Evolutionary conservation across 2,888 invertebrate species (phyloP).

Genomic region (Sphinx pinastri): DNA sequence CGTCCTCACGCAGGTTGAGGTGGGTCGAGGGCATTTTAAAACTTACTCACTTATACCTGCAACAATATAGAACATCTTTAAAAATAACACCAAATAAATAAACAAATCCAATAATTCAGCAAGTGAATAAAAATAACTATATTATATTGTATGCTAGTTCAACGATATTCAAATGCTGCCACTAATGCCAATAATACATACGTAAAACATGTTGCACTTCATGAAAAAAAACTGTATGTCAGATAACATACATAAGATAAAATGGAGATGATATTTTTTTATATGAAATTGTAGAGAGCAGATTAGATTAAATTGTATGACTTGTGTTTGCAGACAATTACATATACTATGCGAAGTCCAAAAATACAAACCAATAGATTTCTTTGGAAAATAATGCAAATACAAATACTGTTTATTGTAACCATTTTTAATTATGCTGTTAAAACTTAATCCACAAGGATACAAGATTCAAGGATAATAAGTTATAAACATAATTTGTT

Average conservation of each 20-base stretch:
- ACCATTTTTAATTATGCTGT: too few relatives aligned
- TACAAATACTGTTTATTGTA: too few relatives aligned
- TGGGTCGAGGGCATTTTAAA: slow-evolving; percentile 90
- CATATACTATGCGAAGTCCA: neutral
- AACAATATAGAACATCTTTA: slow-evolving; percentile 47
- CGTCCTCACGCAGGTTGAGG: slow-evolving; percentile 93
- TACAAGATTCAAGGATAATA: too few relatives aligned
- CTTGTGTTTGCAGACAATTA: neutral
- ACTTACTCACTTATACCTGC: slow-evolving; percentile 46
- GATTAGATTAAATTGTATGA: slow-evolving; percentile 15
- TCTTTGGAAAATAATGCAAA: too few relatives aligned
- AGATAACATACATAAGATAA: slow-evolving; percentile 1
- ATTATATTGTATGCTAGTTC: too few relatives aligned
- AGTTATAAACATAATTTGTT: too few relatives aligned
- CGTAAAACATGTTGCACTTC: too few relatives aligned
- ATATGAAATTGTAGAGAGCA: neutral
- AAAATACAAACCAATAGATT: neutral
- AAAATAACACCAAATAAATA: neutral
- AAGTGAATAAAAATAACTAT: neutral
- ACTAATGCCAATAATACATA: too few relatives aligned
- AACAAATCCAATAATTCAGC: neutral
- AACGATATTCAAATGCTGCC: too few relatives aligned
- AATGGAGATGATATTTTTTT: slow-evolving; percentile 7
- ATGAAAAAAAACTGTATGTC: too few relatives aligned
- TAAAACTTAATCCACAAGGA: too few relatives aligned